Conservation (phyloP, 2,113 vertebrate species). For the Chionis minor region DNA sequence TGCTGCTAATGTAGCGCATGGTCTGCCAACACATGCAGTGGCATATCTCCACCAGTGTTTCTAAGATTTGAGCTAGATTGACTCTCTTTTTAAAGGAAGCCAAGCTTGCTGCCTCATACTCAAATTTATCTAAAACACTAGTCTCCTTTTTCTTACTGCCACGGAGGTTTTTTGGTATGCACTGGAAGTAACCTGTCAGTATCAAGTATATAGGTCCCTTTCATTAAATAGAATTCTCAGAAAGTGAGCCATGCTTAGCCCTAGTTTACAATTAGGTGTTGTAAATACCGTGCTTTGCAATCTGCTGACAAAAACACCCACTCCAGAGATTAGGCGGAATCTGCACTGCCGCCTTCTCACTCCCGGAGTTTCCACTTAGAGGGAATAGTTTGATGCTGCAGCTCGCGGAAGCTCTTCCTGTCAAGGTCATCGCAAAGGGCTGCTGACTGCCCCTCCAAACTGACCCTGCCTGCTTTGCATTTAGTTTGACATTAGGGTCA, state of each 20-base stretch:
- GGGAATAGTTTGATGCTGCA: neutral
- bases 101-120: neutral
- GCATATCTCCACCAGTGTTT: neutral
- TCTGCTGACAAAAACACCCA: neutral
- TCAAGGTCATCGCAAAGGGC: neutral
- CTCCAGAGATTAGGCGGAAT: neutral
- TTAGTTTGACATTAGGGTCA: neutral
- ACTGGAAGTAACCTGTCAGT: neutral
- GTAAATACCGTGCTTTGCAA: neutral
- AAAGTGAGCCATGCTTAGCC: neutral
- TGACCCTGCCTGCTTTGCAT: neutral
- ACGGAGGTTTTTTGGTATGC: neutral
- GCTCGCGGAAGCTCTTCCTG: neutral
- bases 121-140: neutral
- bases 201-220: neutral
- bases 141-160: neutral
- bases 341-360: neutral
- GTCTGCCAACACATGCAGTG: neutral
- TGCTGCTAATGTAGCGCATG: accelerated
- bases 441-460: neutral
- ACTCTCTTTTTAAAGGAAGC: neutral
- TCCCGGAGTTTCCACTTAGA: neutral
- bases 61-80: neutral
- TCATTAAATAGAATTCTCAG: neutral
- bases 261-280: neutral